Evolutionary conservation across 2,797 vertebrate species (phyloP).

Genomic region (Arrhamphus sclerolepis): DNA sequence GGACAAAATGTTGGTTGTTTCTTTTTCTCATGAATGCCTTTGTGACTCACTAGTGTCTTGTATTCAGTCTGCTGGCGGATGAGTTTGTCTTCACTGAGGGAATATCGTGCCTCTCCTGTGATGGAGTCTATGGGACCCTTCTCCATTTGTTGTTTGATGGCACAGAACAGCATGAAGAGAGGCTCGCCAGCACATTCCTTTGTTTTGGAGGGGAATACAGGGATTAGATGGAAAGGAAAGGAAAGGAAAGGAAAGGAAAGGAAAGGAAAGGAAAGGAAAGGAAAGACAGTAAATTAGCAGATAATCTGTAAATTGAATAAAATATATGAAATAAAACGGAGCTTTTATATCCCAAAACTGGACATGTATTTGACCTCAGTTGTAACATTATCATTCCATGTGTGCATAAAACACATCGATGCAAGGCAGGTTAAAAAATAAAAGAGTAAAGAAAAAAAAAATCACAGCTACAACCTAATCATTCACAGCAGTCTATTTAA

Average conservation of each 20-base stretch:
- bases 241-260: constrained; percentile 14
- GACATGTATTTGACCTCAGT: constrained; percentile 23
- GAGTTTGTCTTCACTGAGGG: constrained; percentile 97
- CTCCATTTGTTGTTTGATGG: constrained; percentile 99
- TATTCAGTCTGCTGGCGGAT: constrained; percentile 98
- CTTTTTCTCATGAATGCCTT: constrained; percentile 13
- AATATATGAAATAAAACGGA: constrained; percentile 27
- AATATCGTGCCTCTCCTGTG: constrained; percentile 96
- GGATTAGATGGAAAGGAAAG: constrained; percentile 46
- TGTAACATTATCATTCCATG: constrained; percentile 7
- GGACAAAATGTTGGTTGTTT: constrained; percentile 5
- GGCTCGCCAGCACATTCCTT: constrained; percentile 95
- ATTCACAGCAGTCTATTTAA: constrained; percentile 25
- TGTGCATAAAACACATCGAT: constrained; percentile 34
- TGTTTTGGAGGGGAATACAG: constrained; percentile 46
- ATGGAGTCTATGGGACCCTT: constrained; percentile 97
- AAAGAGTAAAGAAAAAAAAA: constrained; percentile 6
- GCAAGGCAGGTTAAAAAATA: constrained; percentile 5
- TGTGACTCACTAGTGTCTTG: constrained; percentile 92
- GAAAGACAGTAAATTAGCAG: constrained; percentile 14
- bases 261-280: constrained; percentile 20
- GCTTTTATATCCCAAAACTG: constrained; percentile 18
- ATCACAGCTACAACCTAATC: constrained; percentile 14
- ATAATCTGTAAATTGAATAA: constrained; percentile 20
- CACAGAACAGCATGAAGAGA: constrained; percentile 95